A percentile compares a stretch with the other conserved stretches of the same genome.
Conservation (phyloP, 2,797 vertebrate genomes). For the Sebastes variabilis region DNA sequence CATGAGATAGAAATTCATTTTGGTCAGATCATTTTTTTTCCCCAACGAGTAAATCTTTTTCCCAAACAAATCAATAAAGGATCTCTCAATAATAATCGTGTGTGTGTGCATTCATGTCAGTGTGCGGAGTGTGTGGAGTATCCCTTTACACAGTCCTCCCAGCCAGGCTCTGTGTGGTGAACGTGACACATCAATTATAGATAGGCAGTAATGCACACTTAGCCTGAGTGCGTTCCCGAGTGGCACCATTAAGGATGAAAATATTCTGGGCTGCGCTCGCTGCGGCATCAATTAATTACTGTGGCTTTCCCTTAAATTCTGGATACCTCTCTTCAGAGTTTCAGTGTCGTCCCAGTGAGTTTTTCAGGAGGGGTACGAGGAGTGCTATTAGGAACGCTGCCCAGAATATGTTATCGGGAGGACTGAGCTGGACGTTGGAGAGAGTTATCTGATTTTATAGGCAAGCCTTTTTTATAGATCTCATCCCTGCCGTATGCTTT, state of each 20-base stretch:
- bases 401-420: background rate
- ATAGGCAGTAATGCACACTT: conserved; percentile 78
- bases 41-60: too few relatives aligned
- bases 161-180: conserved; percentile 45
- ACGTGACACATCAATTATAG: conserved; percentile 77
- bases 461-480: background rate
- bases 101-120: conserved; percentile 10
- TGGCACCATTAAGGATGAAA: conserved; percentile 64
- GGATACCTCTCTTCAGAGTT: conserved; percentile 17
- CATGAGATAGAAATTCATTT: too few relatives aligned
- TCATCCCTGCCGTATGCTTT: background rate
- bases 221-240: conserved; percentile 59
- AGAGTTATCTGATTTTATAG: background rate
- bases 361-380: conserved; percentile 16
- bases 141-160: conserved; percentile 63
- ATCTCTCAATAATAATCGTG: too few relatives aligned
- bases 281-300: conserved; percentile 64
- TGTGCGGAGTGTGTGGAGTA: conserved; percentile 37
- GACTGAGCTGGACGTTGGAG: background rate
- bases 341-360: background rate
- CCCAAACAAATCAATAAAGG: too few relatives aligned
- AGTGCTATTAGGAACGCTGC: background rate
- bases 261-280: conserved; percentile 48
- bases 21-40: too few relatives aligned
- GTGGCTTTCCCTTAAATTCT: conserved; percentile 19